Percentiles rank a stretch among this genome's conserved stretches.
Conservation (phyloP, 1,140 invertebrate genomes). For the Conopomorpha cramerella region DNA sequence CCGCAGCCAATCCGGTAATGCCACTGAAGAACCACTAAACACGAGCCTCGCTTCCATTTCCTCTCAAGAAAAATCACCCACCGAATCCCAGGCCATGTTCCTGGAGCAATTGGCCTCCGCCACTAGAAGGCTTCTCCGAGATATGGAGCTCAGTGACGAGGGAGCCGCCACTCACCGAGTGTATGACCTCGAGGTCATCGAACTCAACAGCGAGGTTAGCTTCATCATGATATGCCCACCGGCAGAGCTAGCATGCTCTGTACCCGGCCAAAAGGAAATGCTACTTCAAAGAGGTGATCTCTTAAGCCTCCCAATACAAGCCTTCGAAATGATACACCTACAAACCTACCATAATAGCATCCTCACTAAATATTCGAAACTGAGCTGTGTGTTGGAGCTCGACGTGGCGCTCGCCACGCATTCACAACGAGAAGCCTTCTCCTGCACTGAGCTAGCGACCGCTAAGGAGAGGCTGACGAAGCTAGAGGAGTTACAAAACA, state of each 20-base stretch:
- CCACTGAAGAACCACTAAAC: slow-evolving; percentile 43
- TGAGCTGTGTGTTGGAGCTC: slow-evolving; percentile 91
- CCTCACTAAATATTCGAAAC: slow-evolving; percentile 84
- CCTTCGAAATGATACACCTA: slow-evolving; percentile 92
- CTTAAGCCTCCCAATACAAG: slow-evolving; percentile 80
- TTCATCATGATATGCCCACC: slow-evolving; percentile 90
- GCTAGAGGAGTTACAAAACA: slow-evolving; percentile 80
- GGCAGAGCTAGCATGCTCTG: slow-evolving; percentile 86
- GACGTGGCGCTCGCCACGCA: slow-evolving; percentile 91
- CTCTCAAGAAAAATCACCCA: slow-evolving; percentile 52
- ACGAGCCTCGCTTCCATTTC: slow-evolving; percentile 51
- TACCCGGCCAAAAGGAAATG: slow-evolving; percentile 84
- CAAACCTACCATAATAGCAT: slow-evolving; percentile 89
- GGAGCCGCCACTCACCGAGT: slow-evolving; percentile 74
- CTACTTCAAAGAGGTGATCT: slow-evolving; percentile 80
- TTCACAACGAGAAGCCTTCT: slow-evolving; percentile 91
- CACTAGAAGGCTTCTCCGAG: slow-evolving; percentile 72
- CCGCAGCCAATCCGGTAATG: slow-evolving; percentile 61
- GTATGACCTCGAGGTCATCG: slow-evolving; percentile 91
- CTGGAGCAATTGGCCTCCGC: slow-evolving; percentile 74
- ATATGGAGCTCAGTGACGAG: slow-evolving; percentile 77
- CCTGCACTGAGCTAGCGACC: slow-evolving; percentile 79
- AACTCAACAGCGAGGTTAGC: slow-evolving; percentile 85
- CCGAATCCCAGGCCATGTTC: slow-evolving; percentile 80
- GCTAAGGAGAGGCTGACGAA: slow-evolving; percentile 84